Evolutionary conservation across 2,113 vertebrate genomes (phyloP).

Genomic region (Cnemophilus loriae): DNA sequence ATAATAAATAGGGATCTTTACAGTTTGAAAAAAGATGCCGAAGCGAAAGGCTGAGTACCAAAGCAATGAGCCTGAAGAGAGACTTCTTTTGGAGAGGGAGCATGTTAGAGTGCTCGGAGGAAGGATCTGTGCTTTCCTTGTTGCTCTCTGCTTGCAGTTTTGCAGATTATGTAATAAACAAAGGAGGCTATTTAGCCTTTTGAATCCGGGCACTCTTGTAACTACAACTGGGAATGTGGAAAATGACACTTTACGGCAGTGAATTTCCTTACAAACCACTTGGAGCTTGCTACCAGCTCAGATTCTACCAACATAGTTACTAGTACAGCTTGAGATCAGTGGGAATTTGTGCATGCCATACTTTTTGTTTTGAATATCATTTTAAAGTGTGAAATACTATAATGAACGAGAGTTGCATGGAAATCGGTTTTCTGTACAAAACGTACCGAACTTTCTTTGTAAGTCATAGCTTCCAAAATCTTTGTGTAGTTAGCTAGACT

Average conservation of each 20-base stretch:
- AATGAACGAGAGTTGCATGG: neutral
- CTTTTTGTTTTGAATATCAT: neutral
- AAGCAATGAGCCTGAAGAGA: neutral
- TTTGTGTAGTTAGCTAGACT: neutral
- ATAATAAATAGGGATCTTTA: neutral
- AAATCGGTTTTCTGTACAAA: neutral
- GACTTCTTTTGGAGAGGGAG: neutral
- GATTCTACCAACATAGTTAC: neutral
- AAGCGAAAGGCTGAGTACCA: neutral
- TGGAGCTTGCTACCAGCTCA: neutral
- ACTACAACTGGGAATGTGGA: neutral
- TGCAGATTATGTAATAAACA: slow-evolving; percentile 38
- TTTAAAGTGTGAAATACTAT: neutral
- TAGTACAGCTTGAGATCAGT: neutral
- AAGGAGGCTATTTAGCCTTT: slow-evolving; percentile 27
- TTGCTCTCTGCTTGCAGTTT: slow-evolving; percentile 3
- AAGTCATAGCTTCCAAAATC: neutral
- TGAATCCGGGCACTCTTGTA: slow-evolving; percentile 3
- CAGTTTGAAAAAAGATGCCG: neutral
- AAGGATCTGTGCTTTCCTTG: neutral
- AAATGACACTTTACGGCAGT: neutral
- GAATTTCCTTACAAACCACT: neutral
- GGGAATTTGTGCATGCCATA: neutral
- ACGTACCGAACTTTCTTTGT: neutral
- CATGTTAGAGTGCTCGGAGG: neutral